Percentiles rank a stretch among this genome's conserved stretches.
Evolutionary conservation across 2,888 invertebrate genomes (phyloP).

Genomic region (Villa cingulata): DNA sequence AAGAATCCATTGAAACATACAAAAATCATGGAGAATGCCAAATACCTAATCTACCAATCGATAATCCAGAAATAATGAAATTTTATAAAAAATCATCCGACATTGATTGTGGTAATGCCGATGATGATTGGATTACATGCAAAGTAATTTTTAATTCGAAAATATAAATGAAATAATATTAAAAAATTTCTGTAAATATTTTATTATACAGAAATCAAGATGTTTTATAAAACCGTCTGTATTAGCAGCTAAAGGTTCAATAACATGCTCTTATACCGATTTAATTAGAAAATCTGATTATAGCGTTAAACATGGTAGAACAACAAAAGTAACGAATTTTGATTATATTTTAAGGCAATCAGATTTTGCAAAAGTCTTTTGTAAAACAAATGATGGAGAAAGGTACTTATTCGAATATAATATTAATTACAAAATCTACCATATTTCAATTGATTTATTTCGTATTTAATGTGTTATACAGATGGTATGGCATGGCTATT

Average conservation of each 20-base stretch:
- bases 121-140: constrained; percentile 65
- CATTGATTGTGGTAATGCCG: constrained; percentile 45
- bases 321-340: constrained; percentile 38
- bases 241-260: constrained; percentile 26
- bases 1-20: constrained; percentile 36
- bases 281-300: constrained; percentile 55
- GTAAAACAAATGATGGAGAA: constrained; percentile 35
- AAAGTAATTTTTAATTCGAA: constrained; percentile 37
- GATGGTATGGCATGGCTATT: constrained; percentile 54
- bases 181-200: not conserved
- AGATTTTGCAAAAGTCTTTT: constrained; percentile 59
- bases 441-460: not conserved
- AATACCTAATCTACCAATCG: constrained; percentile 49
- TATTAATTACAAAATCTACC: not conserved
- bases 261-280: constrained; percentile 49
- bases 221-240: constrained; percentile 32
- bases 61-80: constrained; percentile 58
- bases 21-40: constrained; percentile 43
- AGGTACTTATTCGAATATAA: constrained; percentile 20
- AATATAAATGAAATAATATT: too few relatives aligned
- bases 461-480: constrained; percentile 7
- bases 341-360: constrained; percentile 49
- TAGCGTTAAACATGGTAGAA: constrained; percentile 40
- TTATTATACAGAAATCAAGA: constrained; percentile 26
- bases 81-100: constrained; percentile 48